Base-by-base conservation (phyloP, 2,888 invertebrate genomes). In the Cryptophagus acutangulus region DNA sequence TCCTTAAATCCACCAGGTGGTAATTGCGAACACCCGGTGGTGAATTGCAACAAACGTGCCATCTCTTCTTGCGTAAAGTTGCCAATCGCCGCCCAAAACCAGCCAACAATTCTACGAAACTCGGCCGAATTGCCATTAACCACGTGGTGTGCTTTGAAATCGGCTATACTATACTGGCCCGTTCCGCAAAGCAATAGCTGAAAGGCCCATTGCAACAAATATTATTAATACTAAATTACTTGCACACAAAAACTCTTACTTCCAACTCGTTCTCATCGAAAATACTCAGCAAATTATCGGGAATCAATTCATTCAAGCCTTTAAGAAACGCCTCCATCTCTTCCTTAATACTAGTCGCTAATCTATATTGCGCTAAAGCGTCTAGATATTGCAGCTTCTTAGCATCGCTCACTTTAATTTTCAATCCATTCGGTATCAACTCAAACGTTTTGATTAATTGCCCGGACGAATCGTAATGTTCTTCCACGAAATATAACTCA, bases 261-360 rank as follows among this genome's bases (percentile, higher is more conserved):
- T 95, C 94, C 16, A 95, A 75, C 71, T 95, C 94, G 71, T 92
- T 91, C 71, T 94, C 94, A 72, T 94, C 93, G 71, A 95, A 94
- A 66, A 93, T 92, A 63, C 90, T 89, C 46, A 95, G 76, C 56
- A 94, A 77, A 72, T 91, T 88, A 71, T 91, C 91, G 2, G 95
- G 93, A 61, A 94, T 89, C 28, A 94, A 80, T 66, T 90, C 84
- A 69, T 89, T 87, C 37, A 94, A 79, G 1, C 94, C 95, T 59
- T 88, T 85, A 33, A 93, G 76, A 72, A 95, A 94, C 52, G 86
- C 82, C 62, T 87, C 91, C 33, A 88, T 79, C 74, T 94, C 92
- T 38, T 81, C 80, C 48, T 86, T 82, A 51, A 88, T 84, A 51
- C 83, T 82, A 52, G 81, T 84, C 36, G 88, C 86, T 48, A 94